Percentiles rank a stretch among this genome's conserved stretches.
phyloP scores from a whole-genome alignment of 2,797 vertebrate genomes.

The Betta splendens region DNA sequence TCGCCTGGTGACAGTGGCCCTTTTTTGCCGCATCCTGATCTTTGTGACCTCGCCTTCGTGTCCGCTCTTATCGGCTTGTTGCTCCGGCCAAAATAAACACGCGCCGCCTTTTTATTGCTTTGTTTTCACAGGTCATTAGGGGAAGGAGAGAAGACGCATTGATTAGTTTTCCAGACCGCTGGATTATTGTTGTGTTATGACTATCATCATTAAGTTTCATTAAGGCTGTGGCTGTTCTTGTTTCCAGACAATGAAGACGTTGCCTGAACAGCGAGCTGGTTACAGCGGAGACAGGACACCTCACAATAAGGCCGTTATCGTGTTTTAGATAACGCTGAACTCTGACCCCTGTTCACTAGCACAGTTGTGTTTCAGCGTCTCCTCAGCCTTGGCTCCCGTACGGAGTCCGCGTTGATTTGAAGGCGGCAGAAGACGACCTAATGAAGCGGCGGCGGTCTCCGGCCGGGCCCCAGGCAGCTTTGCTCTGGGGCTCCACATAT shows the following conservation, averaged over 20 bases:
- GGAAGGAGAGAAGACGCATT: conserved; percentile 74
- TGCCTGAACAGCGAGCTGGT: conserved; percentile 49
- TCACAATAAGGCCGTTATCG: conserved; percentile 8
- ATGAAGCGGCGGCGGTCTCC: conserved; percentile 47
- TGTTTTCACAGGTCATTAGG: conserved; percentile 82
- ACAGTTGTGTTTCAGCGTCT: conserved; percentile 10
- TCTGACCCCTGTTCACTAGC: conserved; percentile 14
- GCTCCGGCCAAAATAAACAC: conserved; percentile 82
- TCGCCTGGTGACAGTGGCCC: conserved; percentile 43
- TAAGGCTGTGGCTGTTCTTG: conserved; percentile 69
- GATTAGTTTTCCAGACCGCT: conserved; percentile 80
- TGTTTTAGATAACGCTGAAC: conserved; percentile 19
- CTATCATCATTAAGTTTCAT: conserved; percentile 79
- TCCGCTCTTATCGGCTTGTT: conserved; percentile 71
- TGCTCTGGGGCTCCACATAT: conserved; percentile 55
- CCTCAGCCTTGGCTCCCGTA: background rate
- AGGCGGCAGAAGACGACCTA: conserved; percentile 49
- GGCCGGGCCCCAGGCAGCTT: conserved; percentile 45
- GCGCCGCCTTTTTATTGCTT: conserved; percentile 72
- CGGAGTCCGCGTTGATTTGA: conserved; percentile 43
- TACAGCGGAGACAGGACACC: conserved; percentile 20
- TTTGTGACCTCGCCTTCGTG: conserved; percentile 48
- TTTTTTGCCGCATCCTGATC: conserved; percentile 42
- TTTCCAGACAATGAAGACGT: conserved; percentile 71
- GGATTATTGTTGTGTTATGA: conserved; percentile 79